A percentile compares a stretch with the other conserved stretches of the same genome.
These are phyloP conservation scores for Athalia cordata DNA, from an alignment of 2,888 invertebrate species.

Conservation along the genomic window DNA sequence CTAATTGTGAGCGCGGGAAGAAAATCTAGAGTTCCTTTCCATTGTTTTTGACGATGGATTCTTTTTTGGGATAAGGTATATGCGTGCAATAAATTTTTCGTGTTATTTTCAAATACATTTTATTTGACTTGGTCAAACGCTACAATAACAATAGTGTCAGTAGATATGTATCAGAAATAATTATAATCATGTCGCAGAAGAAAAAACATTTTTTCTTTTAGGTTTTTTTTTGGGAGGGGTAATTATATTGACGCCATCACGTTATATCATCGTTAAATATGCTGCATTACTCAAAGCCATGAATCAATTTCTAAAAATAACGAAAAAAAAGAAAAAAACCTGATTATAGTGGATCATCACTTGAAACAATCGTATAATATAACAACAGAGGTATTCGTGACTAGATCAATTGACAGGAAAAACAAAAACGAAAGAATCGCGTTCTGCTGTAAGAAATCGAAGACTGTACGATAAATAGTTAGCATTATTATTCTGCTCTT, in stretches of 20 bases:
- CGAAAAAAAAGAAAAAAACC: slow-evolving; percentile 28
- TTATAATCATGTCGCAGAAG: slow-evolving; percentile 43
- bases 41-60: background rate
- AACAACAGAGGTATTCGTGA: slow-evolving; percentile 34
- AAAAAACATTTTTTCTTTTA: slow-evolving; percentile 2
- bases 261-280: no score
- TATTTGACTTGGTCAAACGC: slow-evolving; percentile 72
- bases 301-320: no score
- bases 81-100: background rate
- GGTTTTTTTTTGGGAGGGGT: background rate
- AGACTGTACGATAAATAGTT: background rate
- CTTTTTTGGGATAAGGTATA: slow-evolving; percentile 8
- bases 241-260: slow-evolving; percentile 7
- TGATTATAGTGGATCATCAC: slow-evolving; percentile 32
- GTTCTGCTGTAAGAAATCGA: slow-evolving; percentile 26
- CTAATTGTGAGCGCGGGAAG: no score
- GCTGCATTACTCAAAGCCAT: no score
- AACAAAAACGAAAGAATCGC: slow-evolving; percentile 11
- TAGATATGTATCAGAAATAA: slow-evolving; percentile 71
- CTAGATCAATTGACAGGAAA: slow-evolving; percentile 34
- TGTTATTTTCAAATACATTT: slow-evolving; percentile 70
- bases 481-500: background rate
- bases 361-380: slow-evolving; percentile 44
- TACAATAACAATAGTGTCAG: slow-evolving; percentile 71
- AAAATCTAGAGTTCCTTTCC: no score